Conservation (phyloP, 2,888 invertebrate species). For the Gerris lacustris region DNA sequence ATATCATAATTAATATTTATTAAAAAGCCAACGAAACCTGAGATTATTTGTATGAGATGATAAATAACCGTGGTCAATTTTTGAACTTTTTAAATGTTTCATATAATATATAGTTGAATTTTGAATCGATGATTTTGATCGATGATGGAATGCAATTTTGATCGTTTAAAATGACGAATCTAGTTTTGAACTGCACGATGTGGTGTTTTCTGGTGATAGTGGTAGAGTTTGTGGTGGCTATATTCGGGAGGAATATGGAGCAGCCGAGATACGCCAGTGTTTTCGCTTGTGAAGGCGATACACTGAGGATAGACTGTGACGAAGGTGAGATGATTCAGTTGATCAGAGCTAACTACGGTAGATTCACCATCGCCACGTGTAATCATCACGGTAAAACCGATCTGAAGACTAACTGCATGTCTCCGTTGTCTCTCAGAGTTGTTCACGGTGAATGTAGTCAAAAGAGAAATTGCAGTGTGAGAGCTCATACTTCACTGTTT, state of each 20-base stretch:
- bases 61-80: no score
- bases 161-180: no score
- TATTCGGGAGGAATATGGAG: slow-evolving; percentile 41
- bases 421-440: slow-evolving; percentile 72
- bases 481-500: slow-evolving; percentile 76
- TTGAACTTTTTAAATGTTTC: no score
- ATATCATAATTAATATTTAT: no score
- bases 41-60: no score
- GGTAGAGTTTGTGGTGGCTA: no score
- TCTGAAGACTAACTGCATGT: slow-evolving; percentile 94
- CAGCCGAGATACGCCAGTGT: slow-evolving; percentile 74
- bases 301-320: slow-evolving; percentile 74
- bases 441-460: slow-evolving; percentile 83
- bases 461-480: slow-evolving; percentile 80
- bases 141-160: no score
- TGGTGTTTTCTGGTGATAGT: no score
- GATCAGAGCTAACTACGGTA: slow-evolving; percentile 86
- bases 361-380: slow-evolving; percentile 89
- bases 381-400: slow-evolving; percentile 92
- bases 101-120: no score
- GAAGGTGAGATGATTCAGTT: slow-evolving; percentile 82
- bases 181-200: no score
- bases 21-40: no score
- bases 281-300: slow-evolving; percentile 88
- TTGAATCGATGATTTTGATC: no score